Evolutionary conservation across 1,140 invertebrate species (phyloP).

Genomic region (Drosophila prosaltans): DNA sequence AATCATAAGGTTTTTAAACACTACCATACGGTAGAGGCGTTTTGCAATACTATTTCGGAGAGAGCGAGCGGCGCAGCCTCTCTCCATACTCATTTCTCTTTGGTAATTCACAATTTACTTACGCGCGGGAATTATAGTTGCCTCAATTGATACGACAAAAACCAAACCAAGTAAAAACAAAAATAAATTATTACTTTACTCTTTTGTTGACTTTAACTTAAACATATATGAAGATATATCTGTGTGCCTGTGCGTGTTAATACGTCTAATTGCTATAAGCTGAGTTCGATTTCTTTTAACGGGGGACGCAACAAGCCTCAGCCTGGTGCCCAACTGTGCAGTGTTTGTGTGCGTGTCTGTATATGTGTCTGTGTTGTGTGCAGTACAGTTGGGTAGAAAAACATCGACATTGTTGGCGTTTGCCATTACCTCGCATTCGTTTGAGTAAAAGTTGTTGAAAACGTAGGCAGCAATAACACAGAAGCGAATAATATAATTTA

Average conservation of each 20-base stretch:
- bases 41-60: constrained; percentile 14
- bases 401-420: constrained; percentile 58
- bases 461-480: constrained; percentile 16
- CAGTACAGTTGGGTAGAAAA: constrained; percentile 81
- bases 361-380: constrained; percentile 74
- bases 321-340: constrained; percentile 14
- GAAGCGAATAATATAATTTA: constrained; percentile 22
- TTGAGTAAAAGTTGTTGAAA: constrained; percentile 26
- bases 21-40: constrained; percentile 3
- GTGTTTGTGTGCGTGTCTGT: constrained; percentile 71
- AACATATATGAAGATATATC: not conserved
- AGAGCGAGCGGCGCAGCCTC: constrained; percentile 12
- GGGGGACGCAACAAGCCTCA: constrained; percentile 6
- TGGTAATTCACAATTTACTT: constrained; percentile 49
- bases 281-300: constrained; percentile 23
- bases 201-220: constrained; percentile 13
- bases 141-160: constrained; percentile 45
- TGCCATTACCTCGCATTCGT: constrained; percentile 28
- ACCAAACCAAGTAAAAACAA: constrained; percentile 41
- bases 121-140: constrained; percentile 58
- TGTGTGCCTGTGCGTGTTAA: not conserved
- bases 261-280: constrained; percentile 25
- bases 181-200: constrained; percentile 2
- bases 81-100: constrained; percentile 50
- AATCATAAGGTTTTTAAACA: not conserved